These are phyloP conservation scores for Haliaeetus albicilla DNA, from an alignment of 2,797 vertebrate genomes.

Conservation along the genomic window DNA sequence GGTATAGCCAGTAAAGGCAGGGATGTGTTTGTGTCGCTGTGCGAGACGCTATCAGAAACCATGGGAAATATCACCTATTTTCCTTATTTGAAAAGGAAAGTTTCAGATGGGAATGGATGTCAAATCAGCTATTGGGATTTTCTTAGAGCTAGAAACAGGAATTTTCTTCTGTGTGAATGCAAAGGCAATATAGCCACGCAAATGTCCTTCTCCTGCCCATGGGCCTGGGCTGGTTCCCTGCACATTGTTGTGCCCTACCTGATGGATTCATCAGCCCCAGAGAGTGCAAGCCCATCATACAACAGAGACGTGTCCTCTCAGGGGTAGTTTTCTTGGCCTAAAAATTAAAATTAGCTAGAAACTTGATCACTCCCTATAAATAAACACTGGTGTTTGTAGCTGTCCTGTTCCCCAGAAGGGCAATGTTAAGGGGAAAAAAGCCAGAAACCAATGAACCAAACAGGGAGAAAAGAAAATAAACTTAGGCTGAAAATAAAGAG, in stretches of 20 bases:
- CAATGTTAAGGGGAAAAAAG: not conserved
- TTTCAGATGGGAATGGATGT: not conserved
- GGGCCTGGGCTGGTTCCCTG: not conserved
- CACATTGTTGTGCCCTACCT: not conserved
- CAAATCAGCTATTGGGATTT: not conserved
- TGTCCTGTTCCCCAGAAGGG: not conserved
- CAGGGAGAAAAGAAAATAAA: not conserved
- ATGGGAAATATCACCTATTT: not conserved
- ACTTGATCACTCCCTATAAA: not conserved
- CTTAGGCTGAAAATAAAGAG: not conserved
- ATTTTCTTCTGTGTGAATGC: not conserved
- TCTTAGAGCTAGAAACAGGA: not conserved
- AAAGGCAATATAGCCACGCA: not conserved
- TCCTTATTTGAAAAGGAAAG: not conserved
- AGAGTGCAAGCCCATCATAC: not conserved
- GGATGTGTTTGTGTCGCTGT: not conserved
- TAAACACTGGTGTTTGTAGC: not conserved
- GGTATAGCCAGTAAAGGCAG: not conserved
- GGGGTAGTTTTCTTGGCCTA: not conserved
- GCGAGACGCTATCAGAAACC: not conserved
- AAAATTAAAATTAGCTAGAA: not conserved
- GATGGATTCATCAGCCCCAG: not conserved
- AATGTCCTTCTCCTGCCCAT: rapidly evolving
- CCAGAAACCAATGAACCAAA: too few species aligned
- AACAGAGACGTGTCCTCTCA: not conserved